Evolutionary conservation across 2,113 vertebrate species (phyloP).

Genomic region (Bungarus multicinctus): DNA sequence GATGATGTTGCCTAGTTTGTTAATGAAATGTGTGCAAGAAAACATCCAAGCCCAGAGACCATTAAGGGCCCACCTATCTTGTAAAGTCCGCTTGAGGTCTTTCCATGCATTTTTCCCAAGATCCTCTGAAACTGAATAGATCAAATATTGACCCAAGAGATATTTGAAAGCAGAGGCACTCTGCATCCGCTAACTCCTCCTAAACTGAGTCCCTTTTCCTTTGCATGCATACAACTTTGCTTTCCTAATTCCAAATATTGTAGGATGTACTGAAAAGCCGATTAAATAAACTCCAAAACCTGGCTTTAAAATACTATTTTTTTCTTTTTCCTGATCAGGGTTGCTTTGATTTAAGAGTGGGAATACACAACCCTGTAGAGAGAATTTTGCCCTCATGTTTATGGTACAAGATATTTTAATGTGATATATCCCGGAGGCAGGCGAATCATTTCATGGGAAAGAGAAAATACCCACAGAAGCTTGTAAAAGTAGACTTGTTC

Average conservation of each 20-base stretch:
- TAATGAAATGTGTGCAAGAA: no score
- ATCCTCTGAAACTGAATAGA: neutral
- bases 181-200: rapidly evolving
- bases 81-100: neutral
- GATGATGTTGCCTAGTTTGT: no score
- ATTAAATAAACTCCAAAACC: neutral
- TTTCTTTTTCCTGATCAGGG: neutral
- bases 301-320: neutral
- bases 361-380: neutral
- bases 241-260: neutral
- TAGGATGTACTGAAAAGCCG: neutral
- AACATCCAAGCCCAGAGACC: no score
- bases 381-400: slow-evolving; percentile 31
- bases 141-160: neutral
- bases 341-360: slow-evolving; percentile 8
- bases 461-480: slow-evolving; percentile 34
- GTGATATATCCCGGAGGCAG: slow-evolving; percentile 21
- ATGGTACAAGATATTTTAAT: neutral
- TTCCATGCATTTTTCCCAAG: neutral
- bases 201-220: neutral
- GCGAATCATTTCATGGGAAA: slow-evolving; percentile 47
- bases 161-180: neutral
- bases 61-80: neutral
- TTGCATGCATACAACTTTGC: neutral
- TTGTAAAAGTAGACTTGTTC: neutral